phyloP scores from a whole-genome alignment of 2,888 invertebrate species.

The Ptychoptera contaminata region DNA sequence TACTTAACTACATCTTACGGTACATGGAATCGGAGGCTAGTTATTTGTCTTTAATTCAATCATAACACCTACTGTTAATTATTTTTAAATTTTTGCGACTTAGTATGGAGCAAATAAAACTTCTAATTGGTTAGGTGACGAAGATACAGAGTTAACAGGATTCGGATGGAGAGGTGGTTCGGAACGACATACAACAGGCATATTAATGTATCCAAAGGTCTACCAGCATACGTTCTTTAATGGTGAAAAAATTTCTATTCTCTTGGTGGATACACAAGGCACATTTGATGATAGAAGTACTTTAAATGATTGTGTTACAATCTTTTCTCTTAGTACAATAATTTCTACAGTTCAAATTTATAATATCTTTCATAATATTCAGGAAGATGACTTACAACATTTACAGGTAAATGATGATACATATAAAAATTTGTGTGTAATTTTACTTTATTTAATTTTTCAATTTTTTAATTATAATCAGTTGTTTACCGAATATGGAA shows the following conservation, averaged over 20 bases:
- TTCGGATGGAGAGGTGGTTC: slow-evolving; percentile 4
- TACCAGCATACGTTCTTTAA: not conserved
- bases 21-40: not conserved
- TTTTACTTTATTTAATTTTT: not conserved
- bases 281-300: slow-evolving; percentile 3
- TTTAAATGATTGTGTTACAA: slow-evolving; percentile 1
- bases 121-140: not conserved
- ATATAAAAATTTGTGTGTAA: too few species aligned
- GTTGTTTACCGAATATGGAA: not conserved
- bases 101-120: not conserved
- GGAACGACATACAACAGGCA: slow-evolving; percentile 3
- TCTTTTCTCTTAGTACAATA: slow-evolving; percentile 2
- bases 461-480: not conserved
- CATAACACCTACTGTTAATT: slow-evolving; percentile 1
- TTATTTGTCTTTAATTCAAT: not conserved
- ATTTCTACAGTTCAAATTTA: slow-evolving; percentile 3
- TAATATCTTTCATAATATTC: slow-evolving; percentile 1
- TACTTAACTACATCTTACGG: slow-evolving; percentile 4
- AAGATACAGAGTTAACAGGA: not conserved
- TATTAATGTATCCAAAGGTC: slow-evolving; percentile 2
- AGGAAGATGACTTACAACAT: slow-evolving; percentile 6
- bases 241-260: slow-evolving; percentile 1
- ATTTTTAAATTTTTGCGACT: slow-evolving; percentile 1
- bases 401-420: not conserved
- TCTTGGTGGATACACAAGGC: slow-evolving; percentile 4